These are phyloP conservation scores for Byasa hedistus DNA, from an alignment of 2,888 invertebrate species.

Conservation along the genomic window DNA sequence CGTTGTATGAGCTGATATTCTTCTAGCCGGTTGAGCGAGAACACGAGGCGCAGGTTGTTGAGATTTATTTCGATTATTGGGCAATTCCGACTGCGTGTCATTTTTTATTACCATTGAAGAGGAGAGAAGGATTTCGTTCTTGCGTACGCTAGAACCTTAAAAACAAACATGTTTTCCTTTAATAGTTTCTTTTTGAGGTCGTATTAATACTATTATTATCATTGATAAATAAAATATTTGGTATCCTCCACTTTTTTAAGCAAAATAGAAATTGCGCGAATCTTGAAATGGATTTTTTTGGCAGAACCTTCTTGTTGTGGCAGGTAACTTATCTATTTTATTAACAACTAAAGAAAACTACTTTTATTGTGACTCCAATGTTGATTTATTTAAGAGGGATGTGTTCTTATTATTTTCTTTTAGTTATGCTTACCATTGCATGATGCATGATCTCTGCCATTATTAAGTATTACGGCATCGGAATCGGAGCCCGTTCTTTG, in stretches of 20 bases:
- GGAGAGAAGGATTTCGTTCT: slow-evolving; percentile 81
- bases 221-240: too few species aligned
- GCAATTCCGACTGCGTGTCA: slow-evolving; percentile 86
- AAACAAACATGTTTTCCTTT: neutral
- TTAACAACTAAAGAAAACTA: too few species aligned
- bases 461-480: slow-evolving; percentile 83
- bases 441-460: slow-evolving; percentile 86
- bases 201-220: too few species aligned
- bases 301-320: too few species aligned
- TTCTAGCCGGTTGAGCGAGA: slow-evolving; percentile 54
- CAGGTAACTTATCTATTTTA: too few species aligned
- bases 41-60: slow-evolving; percentile 62
- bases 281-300: too few species aligned
- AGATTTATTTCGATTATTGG: slow-evolving; percentile 76
- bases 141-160: slow-evolving; percentile 70
- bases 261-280: too few species aligned
- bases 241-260: too few species aligned
- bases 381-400: too few species aligned
- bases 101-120: slow-evolving; percentile 85
- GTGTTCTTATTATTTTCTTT: neutral
- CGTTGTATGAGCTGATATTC: slow-evolving; percentile 68
- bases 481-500: slow-evolving; percentile 79
- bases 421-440: slow-evolving; percentile 81
- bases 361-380: too few species aligned
- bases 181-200: too few species aligned